Base-by-base conservation (phyloP, 1,140 invertebrate species). In the Harlomillsia oculata region DNA sequence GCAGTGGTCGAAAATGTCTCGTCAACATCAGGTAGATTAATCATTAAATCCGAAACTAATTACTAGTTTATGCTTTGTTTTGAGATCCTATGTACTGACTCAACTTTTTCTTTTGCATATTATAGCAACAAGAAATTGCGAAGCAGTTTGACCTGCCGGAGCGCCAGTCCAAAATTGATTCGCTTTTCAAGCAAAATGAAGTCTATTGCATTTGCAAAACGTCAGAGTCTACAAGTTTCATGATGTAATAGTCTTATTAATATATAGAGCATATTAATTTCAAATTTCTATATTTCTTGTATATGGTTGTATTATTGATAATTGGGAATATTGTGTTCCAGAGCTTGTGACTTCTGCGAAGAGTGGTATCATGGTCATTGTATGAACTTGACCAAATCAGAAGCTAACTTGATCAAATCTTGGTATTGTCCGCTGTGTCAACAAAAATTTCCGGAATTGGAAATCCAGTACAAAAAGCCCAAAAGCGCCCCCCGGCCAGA, bases 341-440 rank as follows among this genome's bases (percentile, higher is more conserved):
- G 87, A 72, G 89, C 87, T 39, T 97, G 94, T 76, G 95, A 97
- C 74, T 80, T 87, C 28, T 98, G 95, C 73, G 90, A 97, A 72
- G 92, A 97, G 75, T 98, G 95, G 94, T 98, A 94, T 69, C 95
- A 98, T 73, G 93, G 93, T 9, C 90, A 96, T 68, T 97, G 94
- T 71, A 94, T 98, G 66, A 88, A 87, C 64, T 90, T 97, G 55
- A 93, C 89, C 9, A 85, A 94, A 69, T 81, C 86, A 63, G 87
- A 96, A 70, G 87, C 94, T 0, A 91, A 91, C 68, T 81, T 84
- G 56, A 97, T 97, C 48, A 89, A 90, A 68, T 85, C 89, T 65
- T 97, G 92, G 67, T 96, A 87, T 71, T 97, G 94, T 74, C 44
- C 85, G 64, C 76, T 80, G n/a, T 89, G 87, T 67, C 74, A 78